Percentiles rank a stretch among this genome's conserved stretches.
Conservation (phyloP, 2,113 vertebrate species). For the Rousettus leschenaultii region DNA sequence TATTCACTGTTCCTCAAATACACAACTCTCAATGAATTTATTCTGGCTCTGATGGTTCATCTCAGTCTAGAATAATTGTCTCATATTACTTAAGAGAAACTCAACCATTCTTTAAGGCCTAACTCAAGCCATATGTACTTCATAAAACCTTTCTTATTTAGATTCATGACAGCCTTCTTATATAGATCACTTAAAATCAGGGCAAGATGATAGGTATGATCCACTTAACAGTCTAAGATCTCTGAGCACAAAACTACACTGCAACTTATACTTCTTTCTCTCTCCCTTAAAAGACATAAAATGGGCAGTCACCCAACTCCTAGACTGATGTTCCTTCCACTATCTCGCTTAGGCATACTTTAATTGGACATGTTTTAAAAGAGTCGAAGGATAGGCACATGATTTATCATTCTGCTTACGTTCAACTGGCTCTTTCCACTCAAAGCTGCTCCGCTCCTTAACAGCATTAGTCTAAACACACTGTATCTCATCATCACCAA, state of each 20-base stretch:
- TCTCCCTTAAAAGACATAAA: background rate
- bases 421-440: background rate
- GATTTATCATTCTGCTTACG: slow-evolving; percentile 6
- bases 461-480: background rate
- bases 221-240: background rate
- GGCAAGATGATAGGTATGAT: background rate
- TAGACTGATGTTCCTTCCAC: background rate
- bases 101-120: background rate
- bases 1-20: background rate
- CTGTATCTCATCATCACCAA: background rate
- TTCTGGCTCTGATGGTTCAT: background rate
- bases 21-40: background rate
- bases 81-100: slow-evolving; percentile 16
- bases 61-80: background rate
- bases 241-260: background rate
- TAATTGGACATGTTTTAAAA: slow-evolving; percentile 1
- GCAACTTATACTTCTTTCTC: background rate
- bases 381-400: background rate
- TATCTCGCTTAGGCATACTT: background rate
- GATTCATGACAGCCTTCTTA: background rate
- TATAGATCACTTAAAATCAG: slow-evolving; percentile 1
- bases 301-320: background rate
- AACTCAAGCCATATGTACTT: background rate
- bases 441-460: background rate
- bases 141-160: slow-evolving; percentile 4